Evolutionary conservation across 2,113 vertebrate species (phyloP).

Genomic region (Sceloporus undulatus): DNA sequence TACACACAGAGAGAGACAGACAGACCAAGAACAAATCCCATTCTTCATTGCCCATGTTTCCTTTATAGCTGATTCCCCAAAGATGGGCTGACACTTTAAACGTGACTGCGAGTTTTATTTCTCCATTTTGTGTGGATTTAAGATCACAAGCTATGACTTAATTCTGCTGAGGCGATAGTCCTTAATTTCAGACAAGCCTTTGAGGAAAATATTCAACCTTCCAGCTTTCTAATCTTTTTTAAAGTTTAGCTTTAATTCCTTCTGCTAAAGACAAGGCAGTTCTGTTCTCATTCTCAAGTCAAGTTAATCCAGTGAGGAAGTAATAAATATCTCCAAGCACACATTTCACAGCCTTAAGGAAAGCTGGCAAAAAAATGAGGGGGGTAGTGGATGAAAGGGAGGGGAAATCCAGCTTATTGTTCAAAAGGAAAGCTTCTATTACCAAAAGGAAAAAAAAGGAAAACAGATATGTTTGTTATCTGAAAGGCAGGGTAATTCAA

Average conservation of each 20-base stretch:
- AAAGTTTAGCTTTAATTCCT: conserved; percentile 51
- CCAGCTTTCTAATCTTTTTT: conserved; percentile 40
- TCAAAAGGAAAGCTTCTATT: background rate
- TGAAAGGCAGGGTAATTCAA: background rate
- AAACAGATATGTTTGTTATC: background rate
- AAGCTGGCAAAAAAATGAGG: conserved; percentile 18
- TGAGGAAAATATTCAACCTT: conserved; percentile 35
- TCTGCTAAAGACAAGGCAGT: conserved; percentile 25
- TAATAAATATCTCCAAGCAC: conserved; percentile 49
- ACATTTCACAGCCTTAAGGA: conserved; percentile 30
- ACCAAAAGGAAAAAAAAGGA: background rate
- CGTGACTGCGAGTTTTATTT: conserved; percentile 52
- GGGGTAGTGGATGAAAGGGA: too few species aligned
- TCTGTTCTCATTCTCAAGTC: conserved; percentile 21
- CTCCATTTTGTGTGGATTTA: conserved; percentile 37
- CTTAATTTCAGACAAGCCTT: conserved; percentile 35
- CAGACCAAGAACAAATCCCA: conserved; percentile 5
- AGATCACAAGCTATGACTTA: conserved; percentile 27
- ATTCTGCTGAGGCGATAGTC: conserved; percentile 25
- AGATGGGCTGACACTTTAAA: conserved; percentile 30
- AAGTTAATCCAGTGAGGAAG: conserved; percentile 39
- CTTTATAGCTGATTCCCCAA: conserved; percentile 25
- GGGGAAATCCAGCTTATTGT: background rate
- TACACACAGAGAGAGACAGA: conserved; percentile 14
- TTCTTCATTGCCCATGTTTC: background rate